Conservation (phyloP, 1,140 invertebrate genomes). For the Cotesia glomerata region DNA sequence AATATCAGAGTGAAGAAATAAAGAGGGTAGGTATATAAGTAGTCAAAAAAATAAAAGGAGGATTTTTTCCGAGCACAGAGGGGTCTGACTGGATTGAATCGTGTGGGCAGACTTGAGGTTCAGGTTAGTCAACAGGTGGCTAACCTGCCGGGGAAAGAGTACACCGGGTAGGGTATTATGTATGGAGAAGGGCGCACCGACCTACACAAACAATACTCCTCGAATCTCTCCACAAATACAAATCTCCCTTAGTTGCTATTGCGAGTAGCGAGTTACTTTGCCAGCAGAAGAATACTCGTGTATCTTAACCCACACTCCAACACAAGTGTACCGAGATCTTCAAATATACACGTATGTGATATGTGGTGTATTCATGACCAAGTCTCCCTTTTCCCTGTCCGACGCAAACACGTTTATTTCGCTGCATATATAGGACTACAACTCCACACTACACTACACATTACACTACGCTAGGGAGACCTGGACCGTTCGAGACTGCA, state of each 20-base stretch:
- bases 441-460: conserved; percentile 4
- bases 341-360: conserved; percentile 2
- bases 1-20: neutral
- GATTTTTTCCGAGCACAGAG: neutral
- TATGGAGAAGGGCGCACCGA: conserved; percentile 46
- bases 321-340: neutral
- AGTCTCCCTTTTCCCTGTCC: conserved; percentile 36
- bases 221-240: conserved; percentile 58
- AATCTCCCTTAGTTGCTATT: conserved; percentile 46
- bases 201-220: conserved; percentile 60
- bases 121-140: conserved; percentile 62
- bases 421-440: too few relatives aligned
- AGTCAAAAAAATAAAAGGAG: neutral
- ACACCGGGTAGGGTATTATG: too few relatives aligned
- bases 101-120: conserved; percentile 36
- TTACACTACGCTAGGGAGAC: conserved; percentile 35
- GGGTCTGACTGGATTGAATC: neutral
- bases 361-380: neutral
- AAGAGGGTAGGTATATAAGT: neutral
- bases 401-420: conserved; percentile 48
- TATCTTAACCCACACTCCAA: conserved; percentile 56
- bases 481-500: conserved; percentile 61
- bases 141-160: conserved; percentile 51
- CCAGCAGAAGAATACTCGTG: conserved; percentile 40
- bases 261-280: neutral